A percentile compares a stretch with the other conserved stretches of the same genome.
Evolutionary conservation across 1,140 invertebrate genomes (phyloP).

Genomic region (Euglossa dilemma): DNA sequence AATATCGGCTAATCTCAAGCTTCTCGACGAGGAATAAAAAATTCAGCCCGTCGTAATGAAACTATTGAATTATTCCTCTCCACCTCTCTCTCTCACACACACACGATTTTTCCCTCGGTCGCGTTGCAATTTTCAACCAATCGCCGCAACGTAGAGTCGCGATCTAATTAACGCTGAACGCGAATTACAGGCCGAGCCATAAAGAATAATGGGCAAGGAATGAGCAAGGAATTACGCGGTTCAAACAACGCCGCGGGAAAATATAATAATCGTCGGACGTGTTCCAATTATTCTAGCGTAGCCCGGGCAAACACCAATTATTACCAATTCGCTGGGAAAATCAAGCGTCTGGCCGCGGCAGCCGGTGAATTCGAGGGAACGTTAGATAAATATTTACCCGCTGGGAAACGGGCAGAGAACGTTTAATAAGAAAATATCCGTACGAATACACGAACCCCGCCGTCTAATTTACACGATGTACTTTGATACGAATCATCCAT

Average conservation of each 20-base stretch:
- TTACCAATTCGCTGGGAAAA: background rate
- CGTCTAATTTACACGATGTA: constrained; percentile 15
- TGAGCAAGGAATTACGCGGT: background rate
- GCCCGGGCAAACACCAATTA: background rate
- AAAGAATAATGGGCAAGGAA: background rate
- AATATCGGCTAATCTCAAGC: background rate
- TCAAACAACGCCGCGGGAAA: background rate
- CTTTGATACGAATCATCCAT: background rate
- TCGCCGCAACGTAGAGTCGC: background rate
- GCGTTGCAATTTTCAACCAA: background rate
- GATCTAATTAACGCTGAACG: too few relatives aligned
- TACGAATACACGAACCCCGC: background rate
- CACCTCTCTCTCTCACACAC: too few relatives aligned
- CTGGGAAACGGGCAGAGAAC: background rate
- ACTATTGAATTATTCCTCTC: too few relatives aligned
- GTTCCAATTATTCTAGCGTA: background rate
- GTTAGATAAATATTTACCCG: constrained; percentile 20
- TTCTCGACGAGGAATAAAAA: too few relatives aligned
- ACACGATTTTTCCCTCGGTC: background rate
- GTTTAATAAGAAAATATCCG: constrained; percentile 28
- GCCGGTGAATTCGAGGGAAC: background rate
- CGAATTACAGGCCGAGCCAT: background rate
- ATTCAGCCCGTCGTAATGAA: too few relatives aligned
- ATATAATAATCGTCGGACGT: background rate
- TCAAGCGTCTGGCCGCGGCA: background rate